A percentile compares a stretch with the other conserved stretches of the same genome.
Evolutionary conservation across 2,113 vertebrate species (phyloP).

Genomic region (Coregonus clupeaformis): DNA sequence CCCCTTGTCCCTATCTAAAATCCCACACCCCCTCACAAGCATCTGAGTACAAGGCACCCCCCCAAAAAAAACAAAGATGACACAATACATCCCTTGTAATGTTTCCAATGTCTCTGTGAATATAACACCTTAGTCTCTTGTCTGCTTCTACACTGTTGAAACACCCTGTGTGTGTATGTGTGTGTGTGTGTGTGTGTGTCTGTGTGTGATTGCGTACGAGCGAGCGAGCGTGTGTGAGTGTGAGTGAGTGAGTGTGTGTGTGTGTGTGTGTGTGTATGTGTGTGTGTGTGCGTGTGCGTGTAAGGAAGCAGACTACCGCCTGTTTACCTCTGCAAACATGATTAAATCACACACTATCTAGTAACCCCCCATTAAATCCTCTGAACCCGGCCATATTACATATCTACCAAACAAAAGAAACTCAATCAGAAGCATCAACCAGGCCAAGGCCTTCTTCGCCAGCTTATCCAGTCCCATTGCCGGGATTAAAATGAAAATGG

Average conservation of each 20-base stretch:
- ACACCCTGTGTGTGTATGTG: constrained; percentile 41
- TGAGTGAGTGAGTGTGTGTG: constrained; percentile 38
- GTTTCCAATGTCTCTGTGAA: background rate
- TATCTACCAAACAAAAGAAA: constrained; percentile 78
- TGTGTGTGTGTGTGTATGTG: constrained; percentile 40
- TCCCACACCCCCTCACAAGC: background rate
- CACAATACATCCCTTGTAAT: background rate
- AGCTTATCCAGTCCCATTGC: constrained; percentile 77
- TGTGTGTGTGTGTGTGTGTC: constrained; percentile 43
- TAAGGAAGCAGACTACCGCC: constrained; percentile 58
- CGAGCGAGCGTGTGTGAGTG: constrained; percentile 43
- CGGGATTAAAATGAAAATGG: constrained; percentile 79
- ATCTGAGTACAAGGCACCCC: background rate
- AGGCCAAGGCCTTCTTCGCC: constrained; percentile 47
- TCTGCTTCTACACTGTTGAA: background rate
- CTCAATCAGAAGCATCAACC: constrained; percentile 78
- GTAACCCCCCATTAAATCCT: constrained; percentile 75
- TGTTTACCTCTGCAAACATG: constrained; percentile 69
- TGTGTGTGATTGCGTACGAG: constrained; percentile 43
- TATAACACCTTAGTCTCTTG: constrained; percentile 10
- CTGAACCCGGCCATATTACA: constrained; percentile 79
- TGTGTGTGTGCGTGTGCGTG: background rate
- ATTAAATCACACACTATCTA: constrained; percentile 73
- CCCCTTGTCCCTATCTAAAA: background rate
- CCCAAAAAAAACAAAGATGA: too few relatives aligned